phyloP scores from a whole-genome alignment of 2,113 vertebrate genomes.

The Parus major region DNA sequence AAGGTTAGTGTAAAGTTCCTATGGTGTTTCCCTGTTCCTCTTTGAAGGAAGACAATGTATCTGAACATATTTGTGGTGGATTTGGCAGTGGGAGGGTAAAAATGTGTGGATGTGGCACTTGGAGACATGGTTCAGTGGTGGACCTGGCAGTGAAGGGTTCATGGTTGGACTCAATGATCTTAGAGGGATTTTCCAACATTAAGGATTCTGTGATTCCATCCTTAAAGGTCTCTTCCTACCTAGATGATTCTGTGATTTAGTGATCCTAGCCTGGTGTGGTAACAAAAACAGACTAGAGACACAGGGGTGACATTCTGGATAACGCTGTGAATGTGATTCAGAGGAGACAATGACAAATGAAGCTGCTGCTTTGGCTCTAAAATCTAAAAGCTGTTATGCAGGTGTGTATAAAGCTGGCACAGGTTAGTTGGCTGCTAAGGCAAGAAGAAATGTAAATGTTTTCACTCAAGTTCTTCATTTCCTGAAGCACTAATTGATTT shows the following conservation, averaged over 20 bases:
- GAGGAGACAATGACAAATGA: background rate
- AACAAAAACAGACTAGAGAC: slow-evolving; percentile 18
- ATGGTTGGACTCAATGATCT: background rate
- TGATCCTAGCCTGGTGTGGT: background rate
- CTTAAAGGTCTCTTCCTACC: background rate
- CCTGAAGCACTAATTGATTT: background rate
- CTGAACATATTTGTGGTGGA: rapidly evolving
- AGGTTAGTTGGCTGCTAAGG: background rate
- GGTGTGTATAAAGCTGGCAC: background rate
- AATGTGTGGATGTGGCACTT: background rate
- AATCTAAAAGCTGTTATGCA: background rate
- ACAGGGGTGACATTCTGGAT: slow-evolving; percentile 12
- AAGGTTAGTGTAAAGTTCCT: background rate
- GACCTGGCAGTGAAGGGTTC: background rate
- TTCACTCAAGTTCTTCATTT: background rate
- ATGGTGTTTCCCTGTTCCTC: background rate
- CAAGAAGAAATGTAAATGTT: background rate
- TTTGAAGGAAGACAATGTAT: background rate
- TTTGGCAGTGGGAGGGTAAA: background rate
- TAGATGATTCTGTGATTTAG: background rate
- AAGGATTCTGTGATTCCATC: too few species aligned
- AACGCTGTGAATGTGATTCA: background rate
- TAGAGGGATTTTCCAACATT: background rate
- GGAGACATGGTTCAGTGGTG: background rate
- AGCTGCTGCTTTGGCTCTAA: background rate